A percentile compares a stretch with the other conserved stretches of the same genome.
These are phyloP conservation scores for Phytoseiulus persimilis DNA, from an alignment of 2,888 invertebrate species.

Conservation along the genomic window DNA sequence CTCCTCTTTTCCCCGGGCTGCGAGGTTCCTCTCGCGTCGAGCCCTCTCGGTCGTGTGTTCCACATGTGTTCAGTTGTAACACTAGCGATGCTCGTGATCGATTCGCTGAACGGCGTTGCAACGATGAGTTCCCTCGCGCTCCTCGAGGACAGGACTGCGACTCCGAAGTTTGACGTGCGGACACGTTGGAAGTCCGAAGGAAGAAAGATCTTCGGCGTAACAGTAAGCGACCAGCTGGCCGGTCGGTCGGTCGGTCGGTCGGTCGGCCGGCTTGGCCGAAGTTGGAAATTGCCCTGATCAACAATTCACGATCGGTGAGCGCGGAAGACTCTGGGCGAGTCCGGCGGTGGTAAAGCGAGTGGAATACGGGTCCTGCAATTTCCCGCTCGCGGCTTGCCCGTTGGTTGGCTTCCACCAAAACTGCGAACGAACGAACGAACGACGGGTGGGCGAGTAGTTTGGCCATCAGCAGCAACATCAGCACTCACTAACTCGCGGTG, in stretches of 20 bases:
- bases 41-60: too few relatives aligned
- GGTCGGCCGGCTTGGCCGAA: neutral
- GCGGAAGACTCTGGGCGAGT: neutral
- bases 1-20: too few relatives aligned
- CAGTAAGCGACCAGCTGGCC: neutral
- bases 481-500: neutral
- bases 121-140: neutral
- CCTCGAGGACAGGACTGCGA: neutral
- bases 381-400: neutral
- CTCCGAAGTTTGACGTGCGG: neutral
- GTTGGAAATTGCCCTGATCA: constrained; percentile 21
- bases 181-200: neutral
- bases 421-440: neutral
- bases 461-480: constrained; percentile 5
- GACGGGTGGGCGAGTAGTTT: neutral
- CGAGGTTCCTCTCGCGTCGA: too few relatives aligned
- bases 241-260: neutral
- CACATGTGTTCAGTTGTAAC: too few relatives aligned
- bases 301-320: constrained; percentile 32
- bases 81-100: too few relatives aligned
- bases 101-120: too few relatives aligned
- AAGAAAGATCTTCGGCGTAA: neutral
- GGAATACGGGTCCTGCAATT: neutral
- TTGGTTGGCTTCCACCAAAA: neutral
- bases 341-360: neutral